A percentile compares a stretch with the other conserved stretches of the same genome.
Conservation (phyloP, 2,888 invertebrate genomes). For the Oscheius onirici region DNA sequence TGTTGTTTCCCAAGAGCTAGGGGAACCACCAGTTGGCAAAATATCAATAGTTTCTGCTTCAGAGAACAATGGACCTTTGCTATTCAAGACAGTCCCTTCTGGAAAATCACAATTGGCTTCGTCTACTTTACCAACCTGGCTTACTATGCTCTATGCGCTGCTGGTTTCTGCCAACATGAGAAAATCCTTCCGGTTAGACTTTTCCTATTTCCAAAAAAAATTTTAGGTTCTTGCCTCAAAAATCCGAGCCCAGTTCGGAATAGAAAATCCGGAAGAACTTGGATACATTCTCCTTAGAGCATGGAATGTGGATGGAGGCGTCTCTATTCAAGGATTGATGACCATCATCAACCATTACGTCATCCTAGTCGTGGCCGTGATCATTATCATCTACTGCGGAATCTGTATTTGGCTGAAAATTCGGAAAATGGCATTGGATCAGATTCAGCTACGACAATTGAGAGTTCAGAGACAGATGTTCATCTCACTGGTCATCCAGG, state of each 20-base stretch:
- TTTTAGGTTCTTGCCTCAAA: neutral
- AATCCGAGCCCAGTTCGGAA: constrained; percentile 2
- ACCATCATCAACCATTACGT: constrained; percentile 11
- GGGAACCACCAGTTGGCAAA: too few species aligned
- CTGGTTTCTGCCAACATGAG: neutral
- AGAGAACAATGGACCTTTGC: neutral
- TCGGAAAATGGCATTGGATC: neutral
- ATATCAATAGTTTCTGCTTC: too few species aligned
- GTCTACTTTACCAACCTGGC: neutral
- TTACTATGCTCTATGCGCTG: neutral
- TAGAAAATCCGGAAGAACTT: neutral
- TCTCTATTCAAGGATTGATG: neutral
- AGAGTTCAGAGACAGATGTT: constrained; percentile 13
- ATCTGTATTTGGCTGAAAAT: neutral
- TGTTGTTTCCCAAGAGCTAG: too few species aligned
- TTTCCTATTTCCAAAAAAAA: too few species aligned
- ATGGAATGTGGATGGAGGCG: neutral
- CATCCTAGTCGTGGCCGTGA: neutral
- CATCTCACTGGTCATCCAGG: neutral
- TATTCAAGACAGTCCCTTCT: neutral
- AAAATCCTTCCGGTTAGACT: neutral
- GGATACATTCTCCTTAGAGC: constrained; percentile 13
- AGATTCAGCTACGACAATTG: too few species aligned
- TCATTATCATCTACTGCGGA: too few species aligned
- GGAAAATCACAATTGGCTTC: neutral